Evolutionary conservation across 2,797 vertebrate species (phyloP).

Genomic region (Eulemur coronatus): DNA sequence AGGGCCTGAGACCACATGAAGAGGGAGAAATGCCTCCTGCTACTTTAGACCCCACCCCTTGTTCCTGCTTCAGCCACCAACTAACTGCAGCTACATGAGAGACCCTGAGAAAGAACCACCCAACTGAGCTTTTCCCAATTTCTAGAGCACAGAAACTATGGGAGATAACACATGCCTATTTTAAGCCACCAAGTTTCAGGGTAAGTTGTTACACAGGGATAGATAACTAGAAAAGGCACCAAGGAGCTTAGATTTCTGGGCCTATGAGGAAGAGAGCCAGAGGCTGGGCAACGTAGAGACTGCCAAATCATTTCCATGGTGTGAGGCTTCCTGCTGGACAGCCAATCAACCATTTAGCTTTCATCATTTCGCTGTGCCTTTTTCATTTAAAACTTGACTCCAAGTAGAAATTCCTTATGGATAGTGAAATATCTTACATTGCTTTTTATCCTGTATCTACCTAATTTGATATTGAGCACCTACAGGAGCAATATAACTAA

Average conservation of each 20-base stretch:
- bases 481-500: not conserved
- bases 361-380: not conserved
- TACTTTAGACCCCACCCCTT: not conserved
- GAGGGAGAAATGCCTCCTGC: not conserved
- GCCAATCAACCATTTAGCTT: not conserved
- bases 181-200: not conserved
- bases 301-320: not conserved
- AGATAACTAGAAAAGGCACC: not conserved
- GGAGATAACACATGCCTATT: not conserved
- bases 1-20: not conserved
- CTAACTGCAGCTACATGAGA: not conserved
- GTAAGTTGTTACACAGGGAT: not conserved
- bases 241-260: not conserved
- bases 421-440: not conserved
- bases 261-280: not conserved
- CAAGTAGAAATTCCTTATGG: not conserved
- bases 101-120: not conserved
- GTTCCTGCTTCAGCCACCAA: not conserved
- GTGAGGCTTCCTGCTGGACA: not conserved
- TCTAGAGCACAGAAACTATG: not conserved
- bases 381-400: not conserved
- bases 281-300: not conserved
- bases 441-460: not conserved
- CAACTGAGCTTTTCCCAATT: not conserved
- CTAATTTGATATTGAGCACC: not conserved